phyloP scores from a whole-genome alignment of 2,113 vertebrate genomes.

The Lichenostomus cassidix region DNA sequence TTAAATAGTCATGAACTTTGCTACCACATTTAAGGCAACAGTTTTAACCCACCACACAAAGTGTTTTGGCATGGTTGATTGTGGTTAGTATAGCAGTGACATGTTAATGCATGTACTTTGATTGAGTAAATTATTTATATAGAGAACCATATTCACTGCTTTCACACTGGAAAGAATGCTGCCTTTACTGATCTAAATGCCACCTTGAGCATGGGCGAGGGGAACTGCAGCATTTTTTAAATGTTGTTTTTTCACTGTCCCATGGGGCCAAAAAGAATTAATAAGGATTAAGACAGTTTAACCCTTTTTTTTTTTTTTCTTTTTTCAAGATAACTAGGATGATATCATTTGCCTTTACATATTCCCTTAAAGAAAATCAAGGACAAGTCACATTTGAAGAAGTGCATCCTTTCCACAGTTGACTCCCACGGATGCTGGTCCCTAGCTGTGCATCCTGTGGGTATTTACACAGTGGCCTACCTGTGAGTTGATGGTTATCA shows the following conservation, averaged over 20 bases:
- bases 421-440: background rate
- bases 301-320: no score
- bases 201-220: background rate
- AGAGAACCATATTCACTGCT: background rate
- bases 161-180: slow-evolving; percentile 37
- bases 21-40: slow-evolving; percentile 18
- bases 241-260: slow-evolving; percentile 24
- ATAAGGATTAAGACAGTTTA: background rate
- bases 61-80: background rate
- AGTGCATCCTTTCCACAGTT: background rate
- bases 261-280: background rate
- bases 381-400: background rate
- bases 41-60: background rate
- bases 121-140: slow-evolving; percentile 49
- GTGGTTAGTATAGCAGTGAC: slow-evolving; percentile 16
- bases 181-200: slow-evolving; percentile 27
- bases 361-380: background rate
- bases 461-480: background rate
- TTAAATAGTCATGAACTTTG: slow-evolving; percentile 25
- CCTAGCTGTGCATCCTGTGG: background rate
- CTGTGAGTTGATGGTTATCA: background rate
- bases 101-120: slow-evolving; percentile 20
- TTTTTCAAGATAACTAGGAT: background rate
- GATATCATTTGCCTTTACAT: background rate
- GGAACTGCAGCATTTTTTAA: slow-evolving; percentile 17